Conservation (phyloP, 2,113 vertebrate species). For the Otolemur garnettii region DNA sequence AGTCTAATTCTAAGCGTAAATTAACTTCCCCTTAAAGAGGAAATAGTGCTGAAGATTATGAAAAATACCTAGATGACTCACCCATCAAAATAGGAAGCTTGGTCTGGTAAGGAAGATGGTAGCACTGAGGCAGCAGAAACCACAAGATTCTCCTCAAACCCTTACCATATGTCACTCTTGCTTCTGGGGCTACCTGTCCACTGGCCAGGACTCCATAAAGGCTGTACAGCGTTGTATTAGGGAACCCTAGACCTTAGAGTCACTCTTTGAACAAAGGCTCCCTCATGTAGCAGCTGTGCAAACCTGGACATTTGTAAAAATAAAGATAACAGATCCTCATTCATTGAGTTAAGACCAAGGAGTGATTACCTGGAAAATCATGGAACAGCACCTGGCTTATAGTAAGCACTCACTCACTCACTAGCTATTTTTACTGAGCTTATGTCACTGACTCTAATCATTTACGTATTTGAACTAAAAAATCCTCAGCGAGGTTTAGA, state of each 20-base stretch:
- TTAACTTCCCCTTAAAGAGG: slow-evolving; percentile 54
- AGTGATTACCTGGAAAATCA: neutral
- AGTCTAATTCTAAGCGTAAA: neutral
- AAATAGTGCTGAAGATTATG: slow-evolving; percentile 60
- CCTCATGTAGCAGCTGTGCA: neutral
- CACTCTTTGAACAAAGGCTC: neutral
- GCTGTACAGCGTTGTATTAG: neutral
- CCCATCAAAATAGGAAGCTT: slow-evolving; percentile 77
- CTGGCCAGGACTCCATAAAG: neutral
- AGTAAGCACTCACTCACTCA: neutral
- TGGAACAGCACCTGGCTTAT: neutral
- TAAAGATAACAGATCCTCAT: neutral
- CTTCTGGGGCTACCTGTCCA: neutral
- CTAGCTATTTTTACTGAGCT: neutral
- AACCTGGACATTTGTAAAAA: neutral
- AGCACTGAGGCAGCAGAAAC: slow-evolving; percentile 39
- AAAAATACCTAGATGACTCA: slow-evolving; percentile 70
- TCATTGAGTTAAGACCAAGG: neutral
- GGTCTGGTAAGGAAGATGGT: slow-evolving; percentile 46
- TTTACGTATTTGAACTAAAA: neutral
- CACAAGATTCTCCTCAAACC: neutral
- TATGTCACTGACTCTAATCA: neutral
- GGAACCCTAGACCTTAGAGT: neutral
- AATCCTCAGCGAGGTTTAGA: neutral
- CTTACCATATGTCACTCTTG: neutral